Evolutionary conservation across 2,888 invertebrate genomes (phyloP).

Genomic region (Hirtodrosophila confusa): DNA sequence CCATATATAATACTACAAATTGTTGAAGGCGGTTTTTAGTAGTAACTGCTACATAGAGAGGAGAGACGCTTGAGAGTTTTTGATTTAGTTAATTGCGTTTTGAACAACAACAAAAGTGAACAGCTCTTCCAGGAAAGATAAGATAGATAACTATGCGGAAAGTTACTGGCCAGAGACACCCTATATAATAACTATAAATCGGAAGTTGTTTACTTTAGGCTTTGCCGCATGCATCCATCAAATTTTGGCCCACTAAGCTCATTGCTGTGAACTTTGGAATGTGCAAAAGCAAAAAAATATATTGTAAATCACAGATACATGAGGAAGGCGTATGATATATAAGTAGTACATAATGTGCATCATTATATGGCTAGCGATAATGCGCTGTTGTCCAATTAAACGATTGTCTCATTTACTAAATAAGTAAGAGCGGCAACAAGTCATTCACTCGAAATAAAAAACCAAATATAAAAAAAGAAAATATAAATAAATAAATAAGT

Average conservation of each 20-base stretch:
- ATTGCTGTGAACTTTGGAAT: conserved; percentile 49
- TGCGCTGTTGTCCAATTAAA: conserved; percentile 34
- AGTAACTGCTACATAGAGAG: no score
- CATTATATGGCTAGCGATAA: conserved; percentile 15
- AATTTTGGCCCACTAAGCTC: conserved; percentile 47
- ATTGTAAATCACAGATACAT: conserved; percentile 12
- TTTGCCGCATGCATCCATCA: conserved; percentile 59
- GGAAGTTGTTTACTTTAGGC: conserved; percentile 65
- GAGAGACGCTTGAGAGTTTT: conserved; percentile 4
- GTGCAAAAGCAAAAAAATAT: conserved; percentile 17
- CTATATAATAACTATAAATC: conserved; percentile 51
- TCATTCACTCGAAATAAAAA: conserved; percentile 52
- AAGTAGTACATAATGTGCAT: neutral
- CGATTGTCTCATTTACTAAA: conserved; percentile 51
- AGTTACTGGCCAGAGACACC: conserved; percentile 38
- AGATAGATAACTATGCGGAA: conserved; percentile 46
- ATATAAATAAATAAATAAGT: conserved; percentile 49
- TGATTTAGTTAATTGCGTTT: conserved; percentile 4
- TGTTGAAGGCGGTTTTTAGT: conserved; percentile 13
- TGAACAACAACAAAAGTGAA: neutral
- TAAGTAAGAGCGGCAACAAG: conserved; percentile 30
- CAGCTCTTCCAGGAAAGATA: conserved; percentile 27
- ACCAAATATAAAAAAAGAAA: conserved; percentile 14
- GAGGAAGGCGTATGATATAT: conserved; percentile 32
- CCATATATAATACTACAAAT: conserved; percentile 14